phyloP scores from a whole-genome alignment of 2,113 vertebrate genomes.

The Psilopogon haemacephalus region DNA sequence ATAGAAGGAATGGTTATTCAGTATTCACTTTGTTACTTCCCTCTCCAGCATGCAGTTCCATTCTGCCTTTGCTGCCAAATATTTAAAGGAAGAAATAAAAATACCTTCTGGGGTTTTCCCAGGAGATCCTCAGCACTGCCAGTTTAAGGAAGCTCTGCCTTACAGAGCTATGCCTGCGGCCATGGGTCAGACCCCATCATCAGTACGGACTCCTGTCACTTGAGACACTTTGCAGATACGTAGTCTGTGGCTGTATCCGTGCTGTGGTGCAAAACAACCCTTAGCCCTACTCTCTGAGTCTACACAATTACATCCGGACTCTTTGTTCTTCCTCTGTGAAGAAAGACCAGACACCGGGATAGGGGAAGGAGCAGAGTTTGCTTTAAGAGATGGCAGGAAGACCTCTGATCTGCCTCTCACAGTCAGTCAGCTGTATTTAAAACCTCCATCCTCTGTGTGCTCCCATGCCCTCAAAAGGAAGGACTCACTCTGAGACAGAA shows the following conservation, averaged over 20 bases:
- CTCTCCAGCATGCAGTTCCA: not conserved
- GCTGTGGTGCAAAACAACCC: not conserved
- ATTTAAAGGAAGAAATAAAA: not conserved
- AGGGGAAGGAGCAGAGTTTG: not conserved
- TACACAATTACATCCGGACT: rapidly evolving
- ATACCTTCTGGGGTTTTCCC: not conserved
- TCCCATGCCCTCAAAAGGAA: not conserved
- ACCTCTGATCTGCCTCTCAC: not conserved
- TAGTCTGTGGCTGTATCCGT: rapidly evolving
- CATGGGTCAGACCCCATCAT: not conserved
- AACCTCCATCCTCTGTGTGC: not conserved
- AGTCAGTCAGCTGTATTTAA: not conserved
- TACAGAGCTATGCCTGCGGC: rapidly evolving
- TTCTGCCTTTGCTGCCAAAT: not conserved
- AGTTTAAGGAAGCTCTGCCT: not conserved
- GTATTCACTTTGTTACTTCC: not conserved
- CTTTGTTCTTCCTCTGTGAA: not conserved
- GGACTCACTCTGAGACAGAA: not conserved
- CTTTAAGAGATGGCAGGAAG: not conserved
- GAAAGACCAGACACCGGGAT: not conserved
- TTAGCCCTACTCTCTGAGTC: not conserved
- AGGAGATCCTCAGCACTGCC: not conserved
- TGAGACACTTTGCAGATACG: not conserved
- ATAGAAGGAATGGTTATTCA: not conserved
- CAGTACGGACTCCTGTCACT: not conserved